A percentile compares a stretch with the other conserved stretches of the same genome.
These are phyloP conservation scores for Sarcophaga subvicina DNA, from an alignment of 2,888 invertebrate genomes.

Conservation along the genomic window DNA sequence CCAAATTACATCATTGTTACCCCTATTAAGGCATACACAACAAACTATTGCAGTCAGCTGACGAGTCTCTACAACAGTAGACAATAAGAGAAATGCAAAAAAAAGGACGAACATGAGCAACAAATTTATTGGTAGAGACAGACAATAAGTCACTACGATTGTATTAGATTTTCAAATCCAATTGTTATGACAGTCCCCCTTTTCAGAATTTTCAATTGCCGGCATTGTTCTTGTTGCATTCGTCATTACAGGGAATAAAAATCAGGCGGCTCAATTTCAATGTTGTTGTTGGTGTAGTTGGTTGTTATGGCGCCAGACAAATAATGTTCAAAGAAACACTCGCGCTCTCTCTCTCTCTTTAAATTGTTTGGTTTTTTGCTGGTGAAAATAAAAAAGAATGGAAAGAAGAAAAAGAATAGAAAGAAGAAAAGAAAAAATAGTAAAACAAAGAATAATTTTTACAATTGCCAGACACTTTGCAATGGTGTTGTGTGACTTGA, in stretches of 20 bases:
- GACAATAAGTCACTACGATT: conserved; percentile 14
- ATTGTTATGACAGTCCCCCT: conserved; percentile 40
- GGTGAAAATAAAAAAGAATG: too few species aligned
- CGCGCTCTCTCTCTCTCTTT: neutral
- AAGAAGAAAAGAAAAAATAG: neutral
- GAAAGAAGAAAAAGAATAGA: neutral
- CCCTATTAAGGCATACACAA: too few species aligned
- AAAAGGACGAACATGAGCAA: too few species aligned
- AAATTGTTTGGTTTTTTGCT: too few species aligned
- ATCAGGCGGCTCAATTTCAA: conserved; percentile 46
- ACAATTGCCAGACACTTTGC: conserved; percentile 40
- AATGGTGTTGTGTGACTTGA: neutral
- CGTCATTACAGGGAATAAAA: too few species aligned
- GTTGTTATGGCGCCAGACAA: conserved; percentile 61
- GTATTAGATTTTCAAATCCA: conserved; percentile 46
- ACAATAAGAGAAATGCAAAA: too few species aligned
- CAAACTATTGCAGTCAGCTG: too few species aligned
- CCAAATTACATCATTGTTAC: too few species aligned
- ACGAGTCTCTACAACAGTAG: too few species aligned
- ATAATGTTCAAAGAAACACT: neutral
- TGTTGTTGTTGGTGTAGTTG: too few species aligned
- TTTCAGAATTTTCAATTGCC: neutral
- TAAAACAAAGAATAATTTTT: conserved; percentile 15
- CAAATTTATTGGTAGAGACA: conserved; percentile 38
- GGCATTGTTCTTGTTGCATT: neutral